Evolutionary conservation across 2,888 invertebrate genomes (phyloP), one percentile per base, ranked within the genome.

Genomic region (Lamellibrachia columna): DNA sequence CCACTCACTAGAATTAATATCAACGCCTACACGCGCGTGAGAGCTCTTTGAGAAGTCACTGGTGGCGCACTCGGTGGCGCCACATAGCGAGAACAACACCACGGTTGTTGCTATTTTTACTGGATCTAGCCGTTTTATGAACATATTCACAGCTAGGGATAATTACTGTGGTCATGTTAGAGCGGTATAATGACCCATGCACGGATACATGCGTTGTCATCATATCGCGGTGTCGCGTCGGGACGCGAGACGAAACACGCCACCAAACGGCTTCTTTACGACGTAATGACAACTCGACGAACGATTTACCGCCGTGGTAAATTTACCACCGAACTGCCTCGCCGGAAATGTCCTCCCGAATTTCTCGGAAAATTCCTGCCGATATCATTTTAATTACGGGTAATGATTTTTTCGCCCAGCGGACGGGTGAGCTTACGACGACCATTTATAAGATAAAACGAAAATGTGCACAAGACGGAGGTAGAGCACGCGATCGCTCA

Each of bases 271-370:
- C 75, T 6, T 15, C 75, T 75, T 75, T 75, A 75, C 75, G 75
- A 75, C 75, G n/a, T 75, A 75, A 75, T 75, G 22, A 75, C 75
- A 75, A 22, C 22, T 6, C 75, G n/a, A 6, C 75, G 22, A n/a
- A 15, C 75, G 75, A 22, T 75, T 75, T 75, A 75, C 75, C 75
- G 75, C 75, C 75, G 75, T n/a, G 75, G n/a, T 75, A 75, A 75
- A 75, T 75, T 75, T 75, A 75, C 75, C 75, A 22, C 75, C 75
- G 75, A 75, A 75, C 75, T 75, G 6, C 6, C 15, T n/a, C 75
- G n/a, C 75, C 75, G 75, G 75, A 75, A 75, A 75, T 75, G 75
- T n/a, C 6, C n/a, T n/a, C 75, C 6, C n/a, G 75, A 15, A 22
- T 75, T 75, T 75, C 75, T 75, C 75, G 22, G 75, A 75, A 75